A percentile compares a stretch with the other conserved stretches of the same genome.
These are phyloP conservation scores for Adelosebastes latens DNA, from an alignment of 2,797 vertebrate genomes.

Conservation along the genomic window DNA sequence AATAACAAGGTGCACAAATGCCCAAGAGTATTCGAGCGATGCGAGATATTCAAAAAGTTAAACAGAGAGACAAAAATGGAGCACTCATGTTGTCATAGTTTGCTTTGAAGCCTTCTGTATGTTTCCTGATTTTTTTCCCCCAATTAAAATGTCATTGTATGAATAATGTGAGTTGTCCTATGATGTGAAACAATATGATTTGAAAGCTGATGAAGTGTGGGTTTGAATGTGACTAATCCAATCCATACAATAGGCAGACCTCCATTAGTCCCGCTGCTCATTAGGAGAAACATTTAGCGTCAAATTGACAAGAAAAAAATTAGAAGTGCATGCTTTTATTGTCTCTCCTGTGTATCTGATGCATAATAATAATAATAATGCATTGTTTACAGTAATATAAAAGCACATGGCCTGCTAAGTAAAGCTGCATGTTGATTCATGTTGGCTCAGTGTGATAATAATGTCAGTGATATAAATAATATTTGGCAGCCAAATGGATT, in stretches of 20 bases:
- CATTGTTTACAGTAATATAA: constrained; percentile 38
- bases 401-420: constrained; percentile 38
- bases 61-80: constrained; percentile 46
- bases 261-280: constrained; percentile 50
- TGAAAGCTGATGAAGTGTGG: constrained; percentile 24
- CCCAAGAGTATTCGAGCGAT: constrained; percentile 56
- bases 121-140: constrained; percentile 39
- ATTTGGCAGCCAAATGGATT: constrained; percentile 60
- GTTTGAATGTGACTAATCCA: constrained; percentile 39
- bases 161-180: constrained; percentile 51
- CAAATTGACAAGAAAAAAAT: constrained; percentile 32
- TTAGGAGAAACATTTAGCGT: constrained; percentile 50
- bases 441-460: constrained; percentile 50
- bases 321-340: constrained; percentile 30
- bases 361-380: constrained; percentile 46
- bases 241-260: constrained; percentile 34
- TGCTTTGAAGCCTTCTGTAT: constrained; percentile 55
- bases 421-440: constrained; percentile 53
- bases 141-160: constrained; percentile 69
- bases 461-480: constrained; percentile 66
- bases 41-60: constrained; percentile 45
- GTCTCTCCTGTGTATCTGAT: constrained; percentile 22
- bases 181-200: constrained; percentile 50
- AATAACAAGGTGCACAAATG: constrained; percentile 64
- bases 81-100: constrained; percentile 39